Conservation (phyloP, 2,888 invertebrate species). For the Euzetes globulus region DNA sequence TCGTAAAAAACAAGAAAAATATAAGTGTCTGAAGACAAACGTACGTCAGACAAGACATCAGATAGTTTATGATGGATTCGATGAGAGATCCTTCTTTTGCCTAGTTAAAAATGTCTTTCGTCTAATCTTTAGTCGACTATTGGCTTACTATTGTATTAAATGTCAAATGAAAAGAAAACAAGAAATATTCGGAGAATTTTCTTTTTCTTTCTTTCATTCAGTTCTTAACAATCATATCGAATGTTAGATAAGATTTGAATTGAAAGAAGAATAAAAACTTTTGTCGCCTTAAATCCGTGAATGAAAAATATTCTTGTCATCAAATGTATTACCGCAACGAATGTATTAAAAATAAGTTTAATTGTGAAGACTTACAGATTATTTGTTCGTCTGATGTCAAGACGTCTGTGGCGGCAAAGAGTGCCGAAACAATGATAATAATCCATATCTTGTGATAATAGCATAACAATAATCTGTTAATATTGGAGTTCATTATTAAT, state of each 20-base stretch:
- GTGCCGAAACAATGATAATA: slow-evolving; percentile 7
- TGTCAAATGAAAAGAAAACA: no score
- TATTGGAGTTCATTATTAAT: slow-evolving; percentile 22
- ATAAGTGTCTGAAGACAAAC: background rate
- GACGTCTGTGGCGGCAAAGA: background rate
- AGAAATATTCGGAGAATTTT: no score
- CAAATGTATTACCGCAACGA: background rate
- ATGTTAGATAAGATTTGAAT: no score
- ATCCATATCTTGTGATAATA: slow-evolving; percentile 8
- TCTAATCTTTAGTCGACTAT: background rate
- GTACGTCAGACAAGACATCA: background rate
- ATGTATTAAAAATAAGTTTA: background rate
- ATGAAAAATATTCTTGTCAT: background rate
- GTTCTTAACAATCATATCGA: no score
- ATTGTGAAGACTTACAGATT: background rate
- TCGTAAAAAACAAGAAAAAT: background rate
- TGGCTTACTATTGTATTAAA: no score
- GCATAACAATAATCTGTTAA: slow-evolving; percentile 17
- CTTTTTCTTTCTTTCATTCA: no score
- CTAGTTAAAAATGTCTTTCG: background rate
- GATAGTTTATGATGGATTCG: background rate
- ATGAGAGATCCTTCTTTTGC: background rate
- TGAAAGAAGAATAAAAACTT: no score
- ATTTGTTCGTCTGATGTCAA: background rate
- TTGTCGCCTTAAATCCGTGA: no score